A percentile compares a stretch with the other conserved stretches of the same genome.
phyloP scores from a whole-genome alignment of 2,888 invertebrate genomes.

The Embidobia sp. region DNA sequence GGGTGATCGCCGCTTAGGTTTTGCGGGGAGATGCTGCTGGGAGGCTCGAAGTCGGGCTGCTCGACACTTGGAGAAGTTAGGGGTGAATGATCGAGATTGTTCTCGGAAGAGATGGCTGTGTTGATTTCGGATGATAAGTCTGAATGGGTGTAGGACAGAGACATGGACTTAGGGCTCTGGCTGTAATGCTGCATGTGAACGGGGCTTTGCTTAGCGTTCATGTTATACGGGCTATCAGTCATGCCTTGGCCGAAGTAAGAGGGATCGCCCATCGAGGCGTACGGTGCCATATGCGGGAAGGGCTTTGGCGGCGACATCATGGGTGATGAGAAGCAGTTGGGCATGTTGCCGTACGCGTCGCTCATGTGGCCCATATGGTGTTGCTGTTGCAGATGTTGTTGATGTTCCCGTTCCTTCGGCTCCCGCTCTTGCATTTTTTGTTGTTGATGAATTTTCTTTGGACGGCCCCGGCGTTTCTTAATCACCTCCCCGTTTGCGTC shows the following conservation, averaged over 20 bases:
- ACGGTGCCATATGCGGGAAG: conserved; percentile 80
- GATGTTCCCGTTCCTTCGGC: conserved; percentile 74
- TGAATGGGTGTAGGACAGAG: conserved; percentile 85
- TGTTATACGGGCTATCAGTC: conserved; percentile 77
- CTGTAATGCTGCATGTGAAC: conserved; percentile 81
- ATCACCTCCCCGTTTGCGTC: conserved; percentile 85
- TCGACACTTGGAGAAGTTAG: conserved; percentile 86
- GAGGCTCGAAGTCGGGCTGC: conserved; percentile 89
- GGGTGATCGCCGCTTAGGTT: conserved; percentile 82
- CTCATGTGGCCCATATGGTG: conserved; percentile 72
- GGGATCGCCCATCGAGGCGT: conserved; percentile 76
- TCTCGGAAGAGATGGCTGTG: conserved; percentile 88
- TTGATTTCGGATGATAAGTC: conserved; percentile 90
- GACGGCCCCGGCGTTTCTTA: conserved; percentile 93
- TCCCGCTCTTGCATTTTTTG: conserved; percentile 77
- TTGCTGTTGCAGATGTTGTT: conserved; percentile 70
- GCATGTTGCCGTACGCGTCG: conserved; percentile 73
- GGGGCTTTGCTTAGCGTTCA: conserved; percentile 80
- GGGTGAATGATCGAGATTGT: conserved; percentile 86
- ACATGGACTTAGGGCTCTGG: conserved; percentile 80
- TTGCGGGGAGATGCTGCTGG: conserved; percentile 83
- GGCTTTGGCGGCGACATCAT: conserved; percentile 79
- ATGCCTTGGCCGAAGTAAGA: conserved; percentile 76
- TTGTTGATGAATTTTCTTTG: conserved; percentile 89
- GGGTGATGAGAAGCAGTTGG: conserved; percentile 79